Percentiles rank a stretch among this genome's conserved stretches.
phyloP scores from a whole-genome alignment of 1,140 invertebrate species.

The Metaphire vulgaris region DNA sequence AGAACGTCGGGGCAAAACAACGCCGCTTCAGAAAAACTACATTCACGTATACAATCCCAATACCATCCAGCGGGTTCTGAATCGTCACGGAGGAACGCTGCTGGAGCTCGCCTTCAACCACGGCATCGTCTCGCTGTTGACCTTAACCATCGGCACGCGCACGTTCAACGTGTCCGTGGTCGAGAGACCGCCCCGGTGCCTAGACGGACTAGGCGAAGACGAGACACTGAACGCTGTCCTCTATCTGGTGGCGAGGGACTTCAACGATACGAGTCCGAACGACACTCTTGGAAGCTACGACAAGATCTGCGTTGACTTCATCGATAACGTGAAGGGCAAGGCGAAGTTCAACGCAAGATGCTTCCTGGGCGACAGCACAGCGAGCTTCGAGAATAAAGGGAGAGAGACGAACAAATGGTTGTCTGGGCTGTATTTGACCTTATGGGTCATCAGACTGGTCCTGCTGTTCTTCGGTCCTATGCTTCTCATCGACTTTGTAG shows the following conservation, averaged over 20 bases:
- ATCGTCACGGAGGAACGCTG: conserved; percentile 40
- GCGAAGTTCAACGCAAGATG: conserved; percentile 25
- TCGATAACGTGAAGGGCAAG: conserved; percentile 32
- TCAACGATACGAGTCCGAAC: not conserved
- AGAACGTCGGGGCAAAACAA: not conserved
- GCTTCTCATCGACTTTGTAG: conserved; percentile 40
- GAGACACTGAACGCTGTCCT: conserved; percentile 35
- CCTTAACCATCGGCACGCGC: conserved; percentile 31
- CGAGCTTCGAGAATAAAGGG: not conserved
- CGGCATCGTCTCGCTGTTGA: conserved; percentile 46
- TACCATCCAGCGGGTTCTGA: not conserved
- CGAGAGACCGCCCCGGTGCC: conserved; percentile 42
- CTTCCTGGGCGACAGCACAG: not conserved
- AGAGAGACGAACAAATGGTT: conserved; percentile 42
- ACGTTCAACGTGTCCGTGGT: conserved; percentile 32
- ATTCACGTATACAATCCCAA: not conserved
- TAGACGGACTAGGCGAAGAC: conserved; percentile 34
- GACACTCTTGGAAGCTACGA: conserved; percentile 20
- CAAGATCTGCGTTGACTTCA: conserved; percentile 41
- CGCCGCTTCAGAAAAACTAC: not conserved
- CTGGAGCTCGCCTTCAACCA: conserved; percentile 48
- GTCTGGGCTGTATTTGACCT: conserved; percentile 41
- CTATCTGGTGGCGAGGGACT: conserved; percentile 37
- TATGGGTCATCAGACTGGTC: conserved; percentile 40
- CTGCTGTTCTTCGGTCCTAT: conserved; percentile 44